Evolutionary conservation across 1,140 invertebrate species (phyloP), one percentile per base, ranked within the genome.

Genomic region (Drosophila mauritiana): DNA sequence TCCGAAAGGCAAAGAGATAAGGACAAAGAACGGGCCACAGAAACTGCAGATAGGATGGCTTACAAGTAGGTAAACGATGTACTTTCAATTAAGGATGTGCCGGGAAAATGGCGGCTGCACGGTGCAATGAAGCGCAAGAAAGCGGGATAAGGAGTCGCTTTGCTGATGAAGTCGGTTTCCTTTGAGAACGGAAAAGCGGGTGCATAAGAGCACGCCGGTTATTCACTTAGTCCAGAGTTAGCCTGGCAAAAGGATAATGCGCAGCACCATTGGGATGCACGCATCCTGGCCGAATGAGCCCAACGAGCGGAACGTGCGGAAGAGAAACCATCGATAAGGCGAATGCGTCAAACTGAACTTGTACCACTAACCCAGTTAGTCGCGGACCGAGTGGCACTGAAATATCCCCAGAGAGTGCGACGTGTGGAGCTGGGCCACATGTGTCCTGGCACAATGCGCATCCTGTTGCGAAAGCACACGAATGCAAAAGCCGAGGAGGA

Each of bases 361-460:
- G 90, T 91, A 91, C 84, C 90, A 91, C 73, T 91, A 91, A 91
- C 90, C 90, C 90, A 91, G 80, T 91, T 91, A 91, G 79, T 59
- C 37, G 22, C 13, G 52, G 20, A 52, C 34, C 58, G 10, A 37
- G 0, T 40, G 46, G 34, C 1, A 51, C 0, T 34, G 59, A 15
- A 40, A 54, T 13, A 1, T 12, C 34, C 27, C 13, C 37, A 39
- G 51, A 68, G 49, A 31, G 20, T 7, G 59, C 27, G 20, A 48
- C 15, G 3, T 40, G 36, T 45, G 31, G 31, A 2, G 8, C 31
- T 31, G 40, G 67, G 75, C 73, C 65, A 75, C 73, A 56, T 34
- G 42, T 25, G 20, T 56, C 64, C 67, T 12, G 51, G 43, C 64
- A 56, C 64, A 70, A 70, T 70, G 67, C 67, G 64, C 67, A 70